These are phyloP conservation scores for Aramus guarauna DNA, from an alignment of 2,113 vertebrate genomes.

Conservation along the genomic window DNA sequence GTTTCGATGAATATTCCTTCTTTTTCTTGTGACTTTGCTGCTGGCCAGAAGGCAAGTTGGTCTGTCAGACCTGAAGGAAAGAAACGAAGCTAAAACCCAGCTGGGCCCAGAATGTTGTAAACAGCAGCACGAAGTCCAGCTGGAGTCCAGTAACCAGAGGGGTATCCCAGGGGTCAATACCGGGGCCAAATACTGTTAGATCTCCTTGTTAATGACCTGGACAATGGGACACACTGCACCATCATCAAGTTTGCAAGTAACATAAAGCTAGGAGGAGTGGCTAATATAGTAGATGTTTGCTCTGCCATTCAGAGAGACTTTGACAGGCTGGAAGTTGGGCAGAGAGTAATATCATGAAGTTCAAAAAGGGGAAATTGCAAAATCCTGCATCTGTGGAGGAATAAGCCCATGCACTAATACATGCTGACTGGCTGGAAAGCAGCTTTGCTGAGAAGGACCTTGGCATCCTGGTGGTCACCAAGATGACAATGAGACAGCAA, in stretches of 20 bases:
- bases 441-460: not conserved
- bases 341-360: not conserved
- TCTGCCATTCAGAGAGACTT: not conserved
- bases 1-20: not conserved
- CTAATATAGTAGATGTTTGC: not conserved
- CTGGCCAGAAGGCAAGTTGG: not conserved
- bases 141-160: not conserved
- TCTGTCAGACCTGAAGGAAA: not conserved
- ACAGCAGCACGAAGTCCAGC: not conserved
- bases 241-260: not conserved
- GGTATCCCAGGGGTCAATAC: not conserved
- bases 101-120: not conserved
- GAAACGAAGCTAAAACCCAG: not conserved
- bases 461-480: not conserved
- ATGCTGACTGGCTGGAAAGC: not conserved
- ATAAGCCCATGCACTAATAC: not conserved
- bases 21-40: not conserved
- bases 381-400: not conserved
- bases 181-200: not conserved
- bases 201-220: not conserved
- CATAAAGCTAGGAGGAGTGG: not conserved
- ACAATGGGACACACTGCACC: not conserved
- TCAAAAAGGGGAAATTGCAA: not conserved
- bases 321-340: not conserved
- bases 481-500: rapidly evolving